These are phyloP conservation scores for Hydropsyche tenuis DNA, from an alignment of 1,140 invertebrate genomes.

Conservation along the genomic window DNA sequence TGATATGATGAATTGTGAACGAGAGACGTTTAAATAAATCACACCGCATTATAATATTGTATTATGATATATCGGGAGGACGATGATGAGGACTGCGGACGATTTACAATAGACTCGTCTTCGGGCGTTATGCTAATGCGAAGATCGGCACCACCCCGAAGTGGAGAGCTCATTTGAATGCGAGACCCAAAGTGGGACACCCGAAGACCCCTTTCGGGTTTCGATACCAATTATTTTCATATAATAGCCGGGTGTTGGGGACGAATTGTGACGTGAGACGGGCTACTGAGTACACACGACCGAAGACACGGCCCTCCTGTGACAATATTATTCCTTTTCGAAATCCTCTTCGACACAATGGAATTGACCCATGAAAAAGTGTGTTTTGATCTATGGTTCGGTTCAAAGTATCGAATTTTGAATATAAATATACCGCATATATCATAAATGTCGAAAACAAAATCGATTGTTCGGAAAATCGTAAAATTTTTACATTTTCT, in stretches of 20 bases:
- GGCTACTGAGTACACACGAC: not conserved
- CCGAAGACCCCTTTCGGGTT: not conserved
- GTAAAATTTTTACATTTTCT: too few species aligned
- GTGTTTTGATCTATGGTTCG: too few species aligned
- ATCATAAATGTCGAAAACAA: too few species aligned
- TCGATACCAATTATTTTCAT: conserved; percentile 18
- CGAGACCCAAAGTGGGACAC: conserved; percentile 2
- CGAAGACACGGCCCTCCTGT: not conserved
- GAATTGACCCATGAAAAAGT: too few species aligned
- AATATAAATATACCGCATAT: too few species aligned
- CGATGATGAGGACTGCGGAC: not conserved
- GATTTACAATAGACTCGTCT: conserved; percentile 19
- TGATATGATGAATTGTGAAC: too few species aligned
- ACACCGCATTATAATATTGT: not conserved
- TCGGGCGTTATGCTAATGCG: conserved; percentile 29
- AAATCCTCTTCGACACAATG: too few species aligned
- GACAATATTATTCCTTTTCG: not conserved
- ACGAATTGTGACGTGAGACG: not conserved
- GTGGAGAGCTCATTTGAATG: conserved; percentile 29
- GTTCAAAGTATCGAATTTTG: too few species aligned
- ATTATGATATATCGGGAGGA: not conserved
- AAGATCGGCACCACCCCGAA: conserved; percentile 27
- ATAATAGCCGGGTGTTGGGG: too few species aligned
- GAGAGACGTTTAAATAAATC: not conserved
- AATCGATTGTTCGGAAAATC: too few species aligned